Evolutionary conservation across 2,888 invertebrate species (phyloP), one percentile per base, ranked within the genome.

Genomic region (Zelleria hepariella): DNA sequence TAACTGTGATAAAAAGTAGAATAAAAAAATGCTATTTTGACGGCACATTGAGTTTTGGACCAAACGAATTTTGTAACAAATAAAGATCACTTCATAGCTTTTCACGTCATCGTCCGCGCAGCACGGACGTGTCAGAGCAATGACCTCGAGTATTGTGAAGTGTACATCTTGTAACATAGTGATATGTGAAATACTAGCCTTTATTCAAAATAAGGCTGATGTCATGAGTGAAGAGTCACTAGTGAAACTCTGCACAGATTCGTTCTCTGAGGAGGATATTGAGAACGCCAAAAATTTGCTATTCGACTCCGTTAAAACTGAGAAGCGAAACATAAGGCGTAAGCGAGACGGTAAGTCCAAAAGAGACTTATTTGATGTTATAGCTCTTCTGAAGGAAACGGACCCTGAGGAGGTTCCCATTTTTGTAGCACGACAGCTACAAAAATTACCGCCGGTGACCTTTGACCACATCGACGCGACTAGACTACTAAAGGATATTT

Each of bases 391-490:
- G 21, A 59, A 59, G 54, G 47, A 32, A 10, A 42, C 18, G 20
- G 54, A 53, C 23, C 47, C 59, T 6, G 54, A 59, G 47, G 23
- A 53, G 25, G 47, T 59, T 23, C 53, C 59, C 4, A 42, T 59
- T 4, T 59, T 59, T 59, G 59, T 59, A 42, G 59, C 53, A 3
- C 47, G 47, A 42, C 42, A 59, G 23, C 26, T 59, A 20, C 21
- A 42, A 5, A 53, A 59, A 21, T 59, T 59, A 24, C 59, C 59
- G 23, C 59, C 59, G 15, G 49, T 59, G 27, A 54, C 42, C 25
- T 54, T 59, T 52, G 59, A 59, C 47, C 55, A 59, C 27, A 49
- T 59, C 21, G 59, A 59, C 49, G 59, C 49, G 10, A 57, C 57
- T 15, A 57, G 32, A 49, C 51, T 59, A 53, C 42, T 59, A 25